These are phyloP conservation scores for Drosophila villosipedis DNA, from an alignment of 2,888 invertebrate genomes.

Conservation along the genomic window DNA sequence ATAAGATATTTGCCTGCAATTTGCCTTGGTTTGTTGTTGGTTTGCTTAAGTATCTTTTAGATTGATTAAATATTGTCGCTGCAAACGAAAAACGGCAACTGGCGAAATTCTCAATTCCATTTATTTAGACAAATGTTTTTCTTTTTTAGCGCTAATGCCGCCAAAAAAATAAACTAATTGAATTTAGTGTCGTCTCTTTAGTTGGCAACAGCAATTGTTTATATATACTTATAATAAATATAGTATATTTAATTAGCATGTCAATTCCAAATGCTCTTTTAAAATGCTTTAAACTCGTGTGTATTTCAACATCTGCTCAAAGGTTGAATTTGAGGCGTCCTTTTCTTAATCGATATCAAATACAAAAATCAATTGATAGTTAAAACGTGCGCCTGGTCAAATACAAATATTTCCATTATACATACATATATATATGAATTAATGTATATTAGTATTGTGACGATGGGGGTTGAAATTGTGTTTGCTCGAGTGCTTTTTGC, in stretches of 20 bases:
- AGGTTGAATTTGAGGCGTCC: not conserved
- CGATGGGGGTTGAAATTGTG: conserved; percentile 4
- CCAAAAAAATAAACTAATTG: conserved; percentile 16
- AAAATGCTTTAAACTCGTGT: conserved; percentile 25
- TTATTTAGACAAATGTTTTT: conserved; percentile 73
- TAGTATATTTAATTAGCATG: conserved; percentile 36
- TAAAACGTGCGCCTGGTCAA: conserved; percentile 15
- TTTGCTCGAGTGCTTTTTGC: conserved; percentile 3
- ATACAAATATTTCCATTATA: not conserved
- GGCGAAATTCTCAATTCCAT: conserved; percentile 58
- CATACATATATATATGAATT: not conserved
- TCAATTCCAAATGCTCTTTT: conserved; percentile 21
- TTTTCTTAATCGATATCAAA: conserved; percentile 29
- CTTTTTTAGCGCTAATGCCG: conserved; percentile 10
- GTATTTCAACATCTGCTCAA: conserved; percentile 35
- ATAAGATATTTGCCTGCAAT: conserved; percentile 51
- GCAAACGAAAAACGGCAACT: conserved; percentile 40
- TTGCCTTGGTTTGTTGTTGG: conserved; percentile 7
- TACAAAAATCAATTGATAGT: conserved; percentile 37
- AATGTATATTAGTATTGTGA: not conserved
- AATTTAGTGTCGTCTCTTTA: not conserved
- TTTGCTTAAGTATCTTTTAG: conserved; percentile 50
- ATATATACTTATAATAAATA: not conserved
- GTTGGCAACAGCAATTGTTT: conserved; percentile 9
- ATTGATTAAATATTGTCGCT: conserved; percentile 64